Evolutionary conservation across 1,140 invertebrate genomes (phyloP).

Genomic region (Lepeophtheirus salmonis): DNA sequence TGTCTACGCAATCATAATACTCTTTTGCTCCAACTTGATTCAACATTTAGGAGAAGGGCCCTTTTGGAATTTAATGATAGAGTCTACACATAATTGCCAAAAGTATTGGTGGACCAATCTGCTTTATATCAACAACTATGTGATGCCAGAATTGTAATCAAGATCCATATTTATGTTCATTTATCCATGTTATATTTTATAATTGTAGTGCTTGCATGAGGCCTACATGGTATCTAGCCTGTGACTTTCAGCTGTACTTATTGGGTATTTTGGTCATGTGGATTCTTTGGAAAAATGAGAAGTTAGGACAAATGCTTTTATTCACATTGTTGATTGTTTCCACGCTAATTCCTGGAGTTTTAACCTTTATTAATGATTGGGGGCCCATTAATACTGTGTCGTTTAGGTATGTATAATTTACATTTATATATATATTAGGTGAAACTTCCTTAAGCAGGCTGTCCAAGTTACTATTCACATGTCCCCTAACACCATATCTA

Average conservation of each 20-base stretch:
- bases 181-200: no score
- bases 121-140: conserved; percentile 7
- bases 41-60: not conserved
- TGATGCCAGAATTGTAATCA: not conserved
- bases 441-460: no score
- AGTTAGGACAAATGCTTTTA: not conserved
- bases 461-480: no score
- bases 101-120: conserved; percentile 5
- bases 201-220: not conserved
- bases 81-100: not conserved
- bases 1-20: not conserved
- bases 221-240: not conserved
- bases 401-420: no score
- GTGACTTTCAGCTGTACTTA: not conserved
- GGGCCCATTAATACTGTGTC: not conserved
- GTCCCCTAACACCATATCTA: no score
- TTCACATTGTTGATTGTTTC: not conserved
- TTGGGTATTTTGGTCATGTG: not conserved
- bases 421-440: no score
- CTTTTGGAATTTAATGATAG: conserved; percentile 5
- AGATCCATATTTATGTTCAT: no score
- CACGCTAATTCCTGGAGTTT: not conserved
- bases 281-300: not conserved
- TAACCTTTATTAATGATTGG: not conserved
- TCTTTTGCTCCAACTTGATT: not conserved